These are phyloP conservation scores for Eurois occulta DNA, from an alignment of 2,888 invertebrate genomes.

Conservation along the genomic window DNA sequence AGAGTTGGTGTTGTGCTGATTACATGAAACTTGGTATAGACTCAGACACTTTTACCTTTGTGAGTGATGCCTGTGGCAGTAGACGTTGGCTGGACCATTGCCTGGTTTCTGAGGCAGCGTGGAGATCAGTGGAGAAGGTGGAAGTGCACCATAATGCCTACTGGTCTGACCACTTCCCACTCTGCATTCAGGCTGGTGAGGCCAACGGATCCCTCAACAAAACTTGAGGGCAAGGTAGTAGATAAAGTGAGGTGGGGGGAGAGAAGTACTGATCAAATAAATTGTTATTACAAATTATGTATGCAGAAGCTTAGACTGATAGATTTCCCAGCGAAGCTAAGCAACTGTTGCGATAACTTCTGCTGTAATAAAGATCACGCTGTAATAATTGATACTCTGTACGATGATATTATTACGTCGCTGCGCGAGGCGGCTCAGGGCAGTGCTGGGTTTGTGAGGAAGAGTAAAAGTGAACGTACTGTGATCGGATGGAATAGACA, in stretches of 20 bases:
- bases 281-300: neutral
- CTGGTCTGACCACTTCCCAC: neutral
- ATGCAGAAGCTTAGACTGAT: neutral
- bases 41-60: neutral
- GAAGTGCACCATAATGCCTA: neutral
- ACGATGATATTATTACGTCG: neutral
- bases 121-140: neutral
- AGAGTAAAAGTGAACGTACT: neutral
- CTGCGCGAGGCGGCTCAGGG: neutral
- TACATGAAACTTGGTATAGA: neutral
- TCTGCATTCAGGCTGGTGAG: constrained; percentile 1
- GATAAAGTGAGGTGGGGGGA: neutral
- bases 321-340: neutral
- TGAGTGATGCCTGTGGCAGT: neutral
- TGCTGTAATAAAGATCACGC: neutral
- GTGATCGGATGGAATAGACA: no score
- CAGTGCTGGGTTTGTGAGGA: neutral
- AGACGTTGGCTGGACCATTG: neutral
- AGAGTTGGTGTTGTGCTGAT: neutral
- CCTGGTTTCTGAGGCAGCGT: neutral
- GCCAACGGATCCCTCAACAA: neutral
- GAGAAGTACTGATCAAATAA: neutral
- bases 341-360: neutral
- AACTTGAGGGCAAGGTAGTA: neutral
- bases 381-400: neutral